Conservation (phyloP, 2,888 invertebrate genomes). For the Lithophane leautieri region DNA sequence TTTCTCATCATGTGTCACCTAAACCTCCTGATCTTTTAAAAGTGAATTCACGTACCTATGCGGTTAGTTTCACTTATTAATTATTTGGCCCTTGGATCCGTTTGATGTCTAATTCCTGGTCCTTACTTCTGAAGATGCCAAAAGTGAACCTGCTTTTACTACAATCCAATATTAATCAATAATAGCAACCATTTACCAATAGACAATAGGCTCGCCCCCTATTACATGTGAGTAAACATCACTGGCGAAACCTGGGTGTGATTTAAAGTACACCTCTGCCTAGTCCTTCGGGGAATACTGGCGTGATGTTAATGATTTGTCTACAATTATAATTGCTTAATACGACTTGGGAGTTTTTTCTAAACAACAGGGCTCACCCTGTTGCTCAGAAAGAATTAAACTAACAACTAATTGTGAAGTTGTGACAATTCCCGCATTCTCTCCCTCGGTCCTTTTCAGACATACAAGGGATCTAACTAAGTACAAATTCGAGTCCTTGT, state of each 20-base stretch:
- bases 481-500: slow-evolving; percentile 31
- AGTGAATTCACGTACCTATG: background rate
- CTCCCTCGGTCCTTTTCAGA: background rate
- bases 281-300: too few relatives aligned
- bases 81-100: background rate
- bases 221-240: too few relatives aligned
- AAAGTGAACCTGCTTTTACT: background rate
- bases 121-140: background rate
- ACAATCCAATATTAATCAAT: background rate
- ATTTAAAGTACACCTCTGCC: too few relatives aligned
- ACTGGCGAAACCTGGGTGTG: too few relatives aligned
- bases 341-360: too few relatives aligned
- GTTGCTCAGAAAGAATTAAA: too few relatives aligned
- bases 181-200: too few relatives aligned
- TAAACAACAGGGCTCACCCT: too few relatives aligned
- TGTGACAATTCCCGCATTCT: slow-evolving; percentile 4
- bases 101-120: background rate
- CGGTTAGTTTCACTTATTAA: background rate
- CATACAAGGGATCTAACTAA: slow-evolving; percentile 14
- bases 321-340: too few relatives aligned
- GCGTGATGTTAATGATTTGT: too few relatives aligned
- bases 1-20: background rate
- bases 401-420: background rate
- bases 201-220: too few relatives aligned
- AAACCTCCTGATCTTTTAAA: background rate